Conservation (phyloP, 2,888 invertebrate species). For the Chydorus sphaericus region DNA sequence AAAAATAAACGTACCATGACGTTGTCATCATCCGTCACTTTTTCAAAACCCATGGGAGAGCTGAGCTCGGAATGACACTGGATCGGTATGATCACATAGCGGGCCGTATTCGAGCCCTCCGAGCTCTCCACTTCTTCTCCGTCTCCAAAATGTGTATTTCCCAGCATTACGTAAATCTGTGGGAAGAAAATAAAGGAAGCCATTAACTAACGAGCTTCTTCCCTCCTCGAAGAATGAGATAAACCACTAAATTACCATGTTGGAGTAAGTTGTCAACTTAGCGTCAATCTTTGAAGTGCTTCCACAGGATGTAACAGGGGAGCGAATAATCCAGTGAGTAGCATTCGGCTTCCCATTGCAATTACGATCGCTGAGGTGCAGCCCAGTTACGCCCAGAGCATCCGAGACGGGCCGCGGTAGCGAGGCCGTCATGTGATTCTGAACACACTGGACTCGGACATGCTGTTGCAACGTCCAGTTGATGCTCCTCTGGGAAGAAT, state of each 20-base stretch:
- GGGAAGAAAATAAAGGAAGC: background rate
- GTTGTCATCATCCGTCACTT: slow-evolving; percentile 14
- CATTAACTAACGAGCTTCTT: background rate
- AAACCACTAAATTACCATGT: slow-evolving; percentile 22
- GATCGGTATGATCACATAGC: slow-evolving; percentile 9
- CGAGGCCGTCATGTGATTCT: slow-evolving; percentile 19
- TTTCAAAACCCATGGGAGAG: slow-evolving; percentile 13
- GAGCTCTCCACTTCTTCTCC: slow-evolving; percentile 18
- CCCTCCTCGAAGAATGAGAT: background rate
- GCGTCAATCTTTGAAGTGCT: slow-evolving; percentile 22
- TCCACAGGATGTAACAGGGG: slow-evolving; percentile 24
- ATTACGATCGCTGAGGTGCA: slow-evolving; percentile 19
- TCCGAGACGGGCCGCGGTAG: slow-evolving; percentile 22
- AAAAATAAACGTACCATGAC: slow-evolving; percentile 10
- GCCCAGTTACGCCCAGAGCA: slow-evolving; percentile 20
- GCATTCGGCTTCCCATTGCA: slow-evolving; percentile 24
- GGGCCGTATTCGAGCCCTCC: background rate
- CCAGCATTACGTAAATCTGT: slow-evolving; percentile 16
- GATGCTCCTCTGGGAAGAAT: slow-evolving; percentile 8
- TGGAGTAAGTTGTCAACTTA: slow-evolving; percentile 22
- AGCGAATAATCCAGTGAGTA: slow-evolving; percentile 25
- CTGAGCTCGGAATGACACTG: slow-evolving; percentile 16
- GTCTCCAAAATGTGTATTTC: slow-evolving; percentile 11
- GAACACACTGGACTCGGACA: slow-evolving; percentile 21
- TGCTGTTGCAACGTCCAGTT: slow-evolving; percentile 20